Conservation (phyloP, 2,888 invertebrate genomes). For the Dione juno region DNA sequence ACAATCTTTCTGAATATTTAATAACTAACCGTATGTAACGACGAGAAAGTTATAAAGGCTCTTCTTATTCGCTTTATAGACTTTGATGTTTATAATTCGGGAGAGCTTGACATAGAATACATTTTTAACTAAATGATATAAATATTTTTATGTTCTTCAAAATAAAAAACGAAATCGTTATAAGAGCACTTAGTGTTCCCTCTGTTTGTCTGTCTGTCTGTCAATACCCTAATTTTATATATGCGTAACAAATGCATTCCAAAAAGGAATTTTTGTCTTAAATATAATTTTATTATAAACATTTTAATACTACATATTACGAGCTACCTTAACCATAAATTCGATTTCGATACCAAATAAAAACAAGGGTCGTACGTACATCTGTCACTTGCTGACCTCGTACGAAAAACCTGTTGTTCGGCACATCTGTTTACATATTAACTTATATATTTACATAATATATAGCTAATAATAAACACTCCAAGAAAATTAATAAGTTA, state of each 20-base stretch:
- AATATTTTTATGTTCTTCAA: too few species aligned
- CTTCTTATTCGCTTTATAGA: neutral
- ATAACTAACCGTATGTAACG: neutral
- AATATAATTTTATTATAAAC: too few species aligned
- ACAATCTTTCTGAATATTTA: conserved; percentile 9
- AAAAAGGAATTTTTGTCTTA: too few species aligned
- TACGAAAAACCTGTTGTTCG: conserved; percentile 20
- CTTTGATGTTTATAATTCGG: too few species aligned
- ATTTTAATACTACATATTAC: neutral
- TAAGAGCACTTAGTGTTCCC: too few species aligned
- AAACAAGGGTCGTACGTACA: conserved; percentile 28
- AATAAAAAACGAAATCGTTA: too few species aligned
- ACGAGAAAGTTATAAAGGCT: neutral
- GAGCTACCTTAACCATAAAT: conserved; percentile 2
- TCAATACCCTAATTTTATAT: too few species aligned
- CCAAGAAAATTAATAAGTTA: too few species aligned
- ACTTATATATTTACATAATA: conserved; percentile 18
- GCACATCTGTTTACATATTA: conserved; percentile 22
- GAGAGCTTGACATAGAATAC: too few species aligned
- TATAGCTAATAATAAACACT: neutral
- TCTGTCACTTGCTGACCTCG: conserved; percentile 28
- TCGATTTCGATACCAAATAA: conserved; percentile 8
- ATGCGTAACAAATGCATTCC: too few species aligned
- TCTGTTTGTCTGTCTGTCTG: too few species aligned
- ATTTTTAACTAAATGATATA: too few species aligned